These are phyloP conservation scores for Malurus splendens DNA, from an alignment of 2,797 vertebrate genomes.

Conservation along the genomic window DNA sequence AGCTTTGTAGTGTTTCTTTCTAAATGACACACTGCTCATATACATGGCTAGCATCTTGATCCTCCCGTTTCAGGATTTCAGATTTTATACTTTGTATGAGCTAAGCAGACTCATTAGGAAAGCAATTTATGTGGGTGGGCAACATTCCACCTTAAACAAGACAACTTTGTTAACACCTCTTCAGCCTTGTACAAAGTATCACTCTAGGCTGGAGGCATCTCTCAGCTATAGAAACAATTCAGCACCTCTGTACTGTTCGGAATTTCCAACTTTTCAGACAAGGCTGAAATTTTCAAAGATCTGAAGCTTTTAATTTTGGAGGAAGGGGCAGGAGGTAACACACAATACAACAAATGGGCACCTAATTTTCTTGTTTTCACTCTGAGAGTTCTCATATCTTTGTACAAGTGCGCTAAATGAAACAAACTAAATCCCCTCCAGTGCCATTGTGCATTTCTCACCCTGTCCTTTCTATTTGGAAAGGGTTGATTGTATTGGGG, in stretches of 20 bases:
- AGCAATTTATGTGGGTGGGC: neutral
- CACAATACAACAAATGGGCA: neutral
- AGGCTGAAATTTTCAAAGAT: neutral
- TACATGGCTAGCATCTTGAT: neutral
- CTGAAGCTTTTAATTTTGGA: neutral
- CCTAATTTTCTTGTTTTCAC: neutral
- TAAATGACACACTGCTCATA: neutral
- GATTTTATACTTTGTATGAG: neutral
- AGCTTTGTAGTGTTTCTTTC: neutral
- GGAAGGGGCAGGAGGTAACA: neutral
- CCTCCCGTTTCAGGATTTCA: neutral
- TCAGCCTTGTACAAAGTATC: neutral
- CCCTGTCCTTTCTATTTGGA: neutral
- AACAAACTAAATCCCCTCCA: neutral
- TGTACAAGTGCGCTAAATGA: neutral
- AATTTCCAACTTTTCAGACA: neutral
- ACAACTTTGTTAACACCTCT: neutral
- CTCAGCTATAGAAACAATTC: neutral
- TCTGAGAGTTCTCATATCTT: neutral
- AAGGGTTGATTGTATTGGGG: neutral
- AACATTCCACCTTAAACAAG: neutral
- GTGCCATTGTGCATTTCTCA: neutral
- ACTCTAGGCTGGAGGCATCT: conserved; percentile 1
- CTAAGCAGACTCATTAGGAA: neutral
- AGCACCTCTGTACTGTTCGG: neutral